Evolutionary conservation across 2,113 vertebrate genomes (phyloP).

Genomic region (human): DNA sequence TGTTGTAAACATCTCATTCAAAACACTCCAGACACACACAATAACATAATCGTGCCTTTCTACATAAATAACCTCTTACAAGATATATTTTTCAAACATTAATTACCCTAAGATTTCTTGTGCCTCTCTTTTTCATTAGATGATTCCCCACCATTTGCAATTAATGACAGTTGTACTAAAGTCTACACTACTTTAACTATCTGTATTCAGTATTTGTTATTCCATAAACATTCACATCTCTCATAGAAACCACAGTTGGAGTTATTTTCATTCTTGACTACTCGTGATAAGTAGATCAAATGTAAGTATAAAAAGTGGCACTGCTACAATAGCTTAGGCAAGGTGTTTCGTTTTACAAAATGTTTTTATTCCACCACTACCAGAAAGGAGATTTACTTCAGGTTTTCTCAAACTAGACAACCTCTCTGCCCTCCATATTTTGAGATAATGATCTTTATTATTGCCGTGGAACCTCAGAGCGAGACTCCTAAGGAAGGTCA

Average conservation of each 20-base stretch:
- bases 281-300: not conserved
- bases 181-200: not conserved
- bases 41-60: constrained; percentile 22
- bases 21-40: not conserved
- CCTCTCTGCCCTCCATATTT: not conserved
- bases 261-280: constrained; percentile 25
- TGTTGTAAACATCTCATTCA: constrained; percentile 16
- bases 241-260: not conserved
- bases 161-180: not conserved
- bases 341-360: not conserved
- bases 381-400: not conserved
- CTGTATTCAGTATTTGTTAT: not conserved
- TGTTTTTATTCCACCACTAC: not conserved
- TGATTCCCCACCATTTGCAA: constrained; percentile 3
- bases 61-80: not conserved
- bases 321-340: not conserved
- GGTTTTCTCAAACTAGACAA: not conserved
- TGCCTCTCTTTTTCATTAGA: not conserved
- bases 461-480: not conserved
- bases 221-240: not conserved
- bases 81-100: constrained; percentile 20
- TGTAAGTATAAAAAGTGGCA: not conserved
- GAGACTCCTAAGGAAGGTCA: not conserved
- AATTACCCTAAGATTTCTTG: not conserved
- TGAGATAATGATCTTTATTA: not conserved